These are phyloP conservation scores for Rhynchophorus ferrugineus DNA, from an alignment of 1,140 invertebrate species.

Conservation along the genomic window DNA sequence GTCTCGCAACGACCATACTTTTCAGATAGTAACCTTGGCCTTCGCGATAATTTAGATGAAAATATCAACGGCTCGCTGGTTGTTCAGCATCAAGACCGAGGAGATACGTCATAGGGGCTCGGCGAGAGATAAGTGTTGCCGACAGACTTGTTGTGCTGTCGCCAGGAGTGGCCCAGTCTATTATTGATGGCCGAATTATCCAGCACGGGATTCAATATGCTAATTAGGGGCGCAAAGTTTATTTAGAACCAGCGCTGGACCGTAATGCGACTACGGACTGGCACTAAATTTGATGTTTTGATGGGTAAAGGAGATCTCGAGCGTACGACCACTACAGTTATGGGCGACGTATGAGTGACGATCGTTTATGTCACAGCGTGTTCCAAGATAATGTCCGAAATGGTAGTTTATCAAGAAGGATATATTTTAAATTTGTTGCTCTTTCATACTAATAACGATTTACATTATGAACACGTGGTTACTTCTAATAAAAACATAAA, in stretches of 20 bases:
- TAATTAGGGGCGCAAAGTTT: slow-evolving; percentile 12
- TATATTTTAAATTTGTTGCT: too few species aligned
- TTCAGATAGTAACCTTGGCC: neutral
- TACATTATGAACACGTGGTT: too few species aligned
- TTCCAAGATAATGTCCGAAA: neutral
- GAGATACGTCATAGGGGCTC: slow-evolving; percentile 17
- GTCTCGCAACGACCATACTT: too few species aligned
- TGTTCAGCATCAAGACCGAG: slow-evolving; percentile 10
- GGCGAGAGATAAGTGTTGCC: slow-evolving; percentile 17
- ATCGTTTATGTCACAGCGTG: neutral
- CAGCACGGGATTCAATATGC: slow-evolving; percentile 15
- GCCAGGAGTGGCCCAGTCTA: slow-evolving; percentile 13
- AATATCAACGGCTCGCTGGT: slow-evolving; percentile 1
- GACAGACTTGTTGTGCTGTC: slow-evolving; percentile 14
- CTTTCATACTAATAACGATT: too few species aligned
- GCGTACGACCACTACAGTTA: neutral
- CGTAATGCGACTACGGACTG: neutral
- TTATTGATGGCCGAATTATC: slow-evolving; percentile 24
- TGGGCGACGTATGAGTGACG: too few species aligned
- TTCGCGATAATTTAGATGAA: slow-evolving; percentile 3
- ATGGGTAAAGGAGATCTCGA: neutral
- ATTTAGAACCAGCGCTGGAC: neutral
- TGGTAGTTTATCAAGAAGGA: neutral
- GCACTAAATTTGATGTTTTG: neutral
- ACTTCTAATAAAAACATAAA: too few species aligned